These are phyloP conservation scores for Sebastiscus tertius DNA, from an alignment of 2,797 vertebrate genomes.

Conservation along the genomic window DNA sequence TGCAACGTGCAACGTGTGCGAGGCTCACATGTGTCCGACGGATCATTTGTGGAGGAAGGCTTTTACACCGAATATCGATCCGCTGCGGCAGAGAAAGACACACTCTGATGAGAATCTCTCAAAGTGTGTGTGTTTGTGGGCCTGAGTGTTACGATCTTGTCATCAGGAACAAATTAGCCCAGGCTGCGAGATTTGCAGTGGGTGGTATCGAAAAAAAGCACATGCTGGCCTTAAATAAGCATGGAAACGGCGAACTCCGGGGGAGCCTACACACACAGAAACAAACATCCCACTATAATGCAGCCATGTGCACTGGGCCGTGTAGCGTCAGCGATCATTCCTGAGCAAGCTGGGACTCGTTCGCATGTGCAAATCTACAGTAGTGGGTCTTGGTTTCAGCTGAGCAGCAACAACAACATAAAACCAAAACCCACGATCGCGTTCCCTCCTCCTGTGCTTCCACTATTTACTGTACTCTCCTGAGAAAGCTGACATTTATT, in stretches of 20 bases:
- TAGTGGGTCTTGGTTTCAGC: conserved; percentile 14
- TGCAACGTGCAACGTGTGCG: conserved; percentile 5
- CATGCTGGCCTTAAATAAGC: conserved; percentile 49
- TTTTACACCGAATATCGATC: conserved; percentile 33
- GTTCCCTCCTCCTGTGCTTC: background rate
- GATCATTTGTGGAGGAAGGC: conserved; percentile 6
- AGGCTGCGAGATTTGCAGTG: conserved; percentile 42
- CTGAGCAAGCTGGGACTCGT: conserved; percentile 48
- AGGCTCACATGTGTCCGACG: conserved; percentile 12
- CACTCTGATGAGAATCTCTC: background rate
- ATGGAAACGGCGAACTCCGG: conserved; percentile 16
- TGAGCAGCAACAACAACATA: conserved; percentile 1
- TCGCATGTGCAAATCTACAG: background rate
- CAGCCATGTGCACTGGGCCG: conserved; percentile 58
- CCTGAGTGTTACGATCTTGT: conserved; percentile 50
- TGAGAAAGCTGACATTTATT: conserved; percentile 38
- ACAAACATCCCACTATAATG: background rate
- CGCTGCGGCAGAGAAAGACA: background rate
- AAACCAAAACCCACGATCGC: background rate
- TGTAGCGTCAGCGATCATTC: conserved; percentile 39
- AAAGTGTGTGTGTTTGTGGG: background rate
- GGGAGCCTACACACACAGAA: background rate
- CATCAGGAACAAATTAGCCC: conserved; percentile 64
- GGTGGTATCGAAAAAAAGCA: conserved; percentile 63
- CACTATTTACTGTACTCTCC: conserved; percentile 28